Conservation (phyloP, 2,113 vertebrate genomes). For the Strix aluco region DNA sequence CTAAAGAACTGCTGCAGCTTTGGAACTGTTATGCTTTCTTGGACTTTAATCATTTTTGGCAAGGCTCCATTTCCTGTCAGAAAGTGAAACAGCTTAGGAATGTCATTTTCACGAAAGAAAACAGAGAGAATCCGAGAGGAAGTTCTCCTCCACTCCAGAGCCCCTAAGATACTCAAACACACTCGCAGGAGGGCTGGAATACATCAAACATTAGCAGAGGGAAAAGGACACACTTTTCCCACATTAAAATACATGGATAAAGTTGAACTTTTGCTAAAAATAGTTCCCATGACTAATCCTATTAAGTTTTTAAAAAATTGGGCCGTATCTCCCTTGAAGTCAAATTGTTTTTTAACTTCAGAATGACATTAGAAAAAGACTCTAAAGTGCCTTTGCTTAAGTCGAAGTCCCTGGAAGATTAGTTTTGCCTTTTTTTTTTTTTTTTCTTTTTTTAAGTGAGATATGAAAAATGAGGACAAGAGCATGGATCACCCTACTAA, state of each 20-base stretch:
- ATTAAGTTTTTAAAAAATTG: conserved; percentile 81
- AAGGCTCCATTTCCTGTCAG: conserved; percentile 95
- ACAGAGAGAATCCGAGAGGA: conserved; percentile 98
- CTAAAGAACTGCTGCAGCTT: conserved; percentile 84
- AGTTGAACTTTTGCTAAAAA: conserved; percentile 97
- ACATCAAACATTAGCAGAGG: conserved; percentile 96
- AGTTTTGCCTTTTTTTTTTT: not conserved
- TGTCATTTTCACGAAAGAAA: conserved; percentile 99
- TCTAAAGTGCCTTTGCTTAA: conserved; percentile 62
- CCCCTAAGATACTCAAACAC: conserved; percentile 89
- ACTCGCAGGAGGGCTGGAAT: conserved; percentile 90
- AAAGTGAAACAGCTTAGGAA: conserved; percentile 99
- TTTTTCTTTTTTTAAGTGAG: conserved; percentile 29
- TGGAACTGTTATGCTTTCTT: conserved; percentile 90
- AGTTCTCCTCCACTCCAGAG: conserved; percentile 94
- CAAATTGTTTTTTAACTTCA: conserved; percentile 75
- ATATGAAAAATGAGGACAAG: conserved; percentile 58
- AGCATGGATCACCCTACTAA: conserved; percentile 25
- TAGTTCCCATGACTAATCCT: conserved; percentile 91
- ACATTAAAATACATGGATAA: conserved; percentile 98
- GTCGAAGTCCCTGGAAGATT: conserved; percentile 52
- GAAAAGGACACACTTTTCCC: conserved; percentile 99
- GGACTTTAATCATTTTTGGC: conserved; percentile 98
- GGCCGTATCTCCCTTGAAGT: conserved; percentile 77
- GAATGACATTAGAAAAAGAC: conserved; percentile 66